Percentiles rank a stretch among this genome's conserved stretches.
Evolutionary conservation across 2,888 invertebrate genomes (phyloP).

Genomic region (Oxytorus armatus): DNA sequence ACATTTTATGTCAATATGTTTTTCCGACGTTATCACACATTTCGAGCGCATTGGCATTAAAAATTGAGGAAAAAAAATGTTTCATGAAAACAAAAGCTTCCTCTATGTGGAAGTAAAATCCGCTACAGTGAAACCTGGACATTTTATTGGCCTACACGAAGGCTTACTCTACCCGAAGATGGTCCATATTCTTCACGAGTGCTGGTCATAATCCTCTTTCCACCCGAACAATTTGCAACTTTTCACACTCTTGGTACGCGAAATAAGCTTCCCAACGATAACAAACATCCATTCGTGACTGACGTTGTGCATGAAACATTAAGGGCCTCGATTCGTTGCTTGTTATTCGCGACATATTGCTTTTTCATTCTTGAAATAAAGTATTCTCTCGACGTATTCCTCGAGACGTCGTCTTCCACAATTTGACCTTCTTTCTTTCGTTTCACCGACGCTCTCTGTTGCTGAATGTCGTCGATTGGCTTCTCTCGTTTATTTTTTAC

Average conservation of each 20-base stretch:
- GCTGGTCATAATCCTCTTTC: background rate
- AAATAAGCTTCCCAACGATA: conserved; percentile 26
- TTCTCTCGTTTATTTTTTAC: background rate
- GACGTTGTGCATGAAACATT: conserved; percentile 2
- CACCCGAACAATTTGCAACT: background rate
- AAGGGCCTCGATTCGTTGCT: background rate
- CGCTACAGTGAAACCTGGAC: background rate
- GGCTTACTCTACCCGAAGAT: conserved; percentile 41
- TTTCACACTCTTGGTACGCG: background rate
- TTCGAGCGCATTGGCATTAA: too few relatives aligned
- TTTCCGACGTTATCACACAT: too few relatives aligned
- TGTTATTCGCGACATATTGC: background rate
- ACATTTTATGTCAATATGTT: too few relatives aligned
- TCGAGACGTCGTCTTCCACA: background rate
- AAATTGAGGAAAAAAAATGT: too few relatives aligned
- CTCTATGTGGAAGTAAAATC: too few relatives aligned
- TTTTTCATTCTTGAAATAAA: background rate
- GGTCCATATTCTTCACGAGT: background rate
- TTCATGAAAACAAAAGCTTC: too few relatives aligned
- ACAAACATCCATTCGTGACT: conserved; percentile 23
- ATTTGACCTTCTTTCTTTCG: background rate
- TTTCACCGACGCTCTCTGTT: background rate
- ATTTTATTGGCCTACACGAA: background rate
- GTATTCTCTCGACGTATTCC: background rate
- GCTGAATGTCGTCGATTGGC: background rate